Base-by-base conservation (phyloP, 2,113 vertebrate species). In the Sapajus apella region DNA sequence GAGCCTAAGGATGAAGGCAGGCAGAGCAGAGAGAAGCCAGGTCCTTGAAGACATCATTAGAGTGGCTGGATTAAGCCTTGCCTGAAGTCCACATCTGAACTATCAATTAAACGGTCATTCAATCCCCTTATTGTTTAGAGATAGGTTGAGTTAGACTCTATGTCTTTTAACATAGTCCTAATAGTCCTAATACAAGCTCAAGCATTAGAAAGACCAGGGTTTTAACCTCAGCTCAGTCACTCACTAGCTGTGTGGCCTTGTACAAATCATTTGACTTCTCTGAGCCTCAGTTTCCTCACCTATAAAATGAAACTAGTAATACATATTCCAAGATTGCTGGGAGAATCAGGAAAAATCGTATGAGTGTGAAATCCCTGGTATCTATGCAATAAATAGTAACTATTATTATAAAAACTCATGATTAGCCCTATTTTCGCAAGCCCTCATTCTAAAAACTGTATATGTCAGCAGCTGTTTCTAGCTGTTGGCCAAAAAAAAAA, bases 381-480 rank as follows among this genome's bases (percentile, higher is more conserved):
- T 72, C 56, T 58, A 8, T 17, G 66, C 9, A 17, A 58, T 25
- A 43, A 90, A 64, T 27, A 43, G 61, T 61, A 72, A 64, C 68
- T 84, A n/a, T 90, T 83, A 76, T 87, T 61, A 92, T 90, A 68
- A 90, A 58, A 75, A 76, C 32, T 70, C 80, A 64, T 91, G 23
- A 77, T 50, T 50, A 72, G 83, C 68, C 45, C 37, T 66, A 90
- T 70, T 82, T 87, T 87, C 52, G 91, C 81, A 94, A 75, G 87
- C 8, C 64, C 35, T 88, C 52, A 0, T 66, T 56, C 84, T 87
- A 58, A 95, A 95, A 89, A 43, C 45, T 30, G 25, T 52, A 0
- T 35, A 47, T 73, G 89, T 82, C 94, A 91, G 89, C 58, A 77
- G 56, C 77, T 94, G 81, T 58, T 97, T 82, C 61, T 77, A 89